phyloP scores from a whole-genome alignment of 2,113 vertebrate species.

The Microcebus ravelobensis region DNA sequence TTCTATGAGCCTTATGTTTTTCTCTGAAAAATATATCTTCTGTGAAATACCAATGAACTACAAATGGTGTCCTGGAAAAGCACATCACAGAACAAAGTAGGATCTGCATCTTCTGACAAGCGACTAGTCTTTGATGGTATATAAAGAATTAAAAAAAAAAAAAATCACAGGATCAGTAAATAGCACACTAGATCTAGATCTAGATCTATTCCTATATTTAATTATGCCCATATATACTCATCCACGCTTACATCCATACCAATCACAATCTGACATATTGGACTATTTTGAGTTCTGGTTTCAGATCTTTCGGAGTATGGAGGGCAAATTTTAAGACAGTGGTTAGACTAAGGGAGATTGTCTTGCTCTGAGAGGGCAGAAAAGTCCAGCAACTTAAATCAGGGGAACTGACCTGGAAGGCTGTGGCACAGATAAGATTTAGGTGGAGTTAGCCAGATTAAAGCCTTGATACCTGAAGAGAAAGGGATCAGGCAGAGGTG shows the following conservation, averaged over 20 bases:
- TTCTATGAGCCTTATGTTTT: not conserved
- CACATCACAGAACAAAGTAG: not conserved
- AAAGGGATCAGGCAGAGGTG: not conserved
- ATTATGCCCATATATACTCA: not conserved
- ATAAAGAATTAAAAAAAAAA: not conserved
- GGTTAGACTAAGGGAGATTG: not conserved
- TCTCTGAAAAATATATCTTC: not conserved
- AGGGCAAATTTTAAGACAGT: not conserved
- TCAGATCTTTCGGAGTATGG: not conserved
- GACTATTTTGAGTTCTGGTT: not conserved
- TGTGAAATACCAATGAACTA: not conserved
- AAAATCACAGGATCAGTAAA: not conserved
- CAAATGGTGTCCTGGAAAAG: not conserved
- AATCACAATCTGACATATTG: not conserved
- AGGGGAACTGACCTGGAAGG: not conserved
- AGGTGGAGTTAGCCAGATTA: not conserved
- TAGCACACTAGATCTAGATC: not conserved
- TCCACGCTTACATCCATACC: not conserved
- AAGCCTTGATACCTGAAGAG: not conserved
- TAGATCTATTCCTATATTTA: not conserved
- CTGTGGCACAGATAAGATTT: not conserved
- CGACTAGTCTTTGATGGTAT: not conserved
- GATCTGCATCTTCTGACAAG: not conserved
- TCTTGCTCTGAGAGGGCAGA: not conserved
- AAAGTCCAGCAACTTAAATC: not conserved